A percentile compares a stretch with the other conserved stretches of the same genome.
These are phyloP conservation scores for Ectropis crepuscularia DNA, from an alignment of 2,888 invertebrate genomes.

Conservation along the genomic window DNA sequence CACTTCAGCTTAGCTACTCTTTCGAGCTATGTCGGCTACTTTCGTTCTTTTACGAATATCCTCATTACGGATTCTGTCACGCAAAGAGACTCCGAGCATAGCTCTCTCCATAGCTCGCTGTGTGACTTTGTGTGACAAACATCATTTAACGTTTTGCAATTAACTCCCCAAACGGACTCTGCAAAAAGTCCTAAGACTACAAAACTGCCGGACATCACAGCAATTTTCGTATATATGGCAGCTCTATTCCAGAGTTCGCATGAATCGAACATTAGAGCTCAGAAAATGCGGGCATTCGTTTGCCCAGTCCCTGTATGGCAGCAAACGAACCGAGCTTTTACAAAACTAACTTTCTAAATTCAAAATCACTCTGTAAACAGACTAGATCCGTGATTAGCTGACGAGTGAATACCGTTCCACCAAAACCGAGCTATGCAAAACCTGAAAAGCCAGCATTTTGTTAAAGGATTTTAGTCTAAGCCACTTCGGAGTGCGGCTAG, in stretches of 20 bases:
- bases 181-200: too few species aligned
- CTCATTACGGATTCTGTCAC: too few species aligned
- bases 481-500: constrained; percentile 17
- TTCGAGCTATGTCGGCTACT: too few species aligned
- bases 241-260: constrained; percentile 48
- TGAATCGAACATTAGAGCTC: constrained; percentile 65
- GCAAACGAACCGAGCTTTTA: constrained; percentile 42
- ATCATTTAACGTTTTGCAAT: too few species aligned
- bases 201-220: too few species aligned
- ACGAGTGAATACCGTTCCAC: constrained; percentile 20
- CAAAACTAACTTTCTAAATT: constrained; percentile 44
- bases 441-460: constrained; percentile 16
- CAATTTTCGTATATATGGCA: too few species aligned
- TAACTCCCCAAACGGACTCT: too few species aligned
- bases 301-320: constrained; percentile 33
- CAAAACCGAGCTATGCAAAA: constrained; percentile 20
- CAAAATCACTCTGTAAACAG: constrained; percentile 33
- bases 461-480: constrained; percentile 25
- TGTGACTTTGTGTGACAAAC: too few species aligned
- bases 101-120: too few species aligned
- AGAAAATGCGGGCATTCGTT: constrained; percentile 62
- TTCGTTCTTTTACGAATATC: too few species aligned
- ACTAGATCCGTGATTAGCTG: constrained; percentile 39
- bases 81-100: too few species aligned
- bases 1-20: too few species aligned